Base-by-base conservation (phyloP, 2,797 vertebrate species). In the Bradypodion pumilum region DNA sequence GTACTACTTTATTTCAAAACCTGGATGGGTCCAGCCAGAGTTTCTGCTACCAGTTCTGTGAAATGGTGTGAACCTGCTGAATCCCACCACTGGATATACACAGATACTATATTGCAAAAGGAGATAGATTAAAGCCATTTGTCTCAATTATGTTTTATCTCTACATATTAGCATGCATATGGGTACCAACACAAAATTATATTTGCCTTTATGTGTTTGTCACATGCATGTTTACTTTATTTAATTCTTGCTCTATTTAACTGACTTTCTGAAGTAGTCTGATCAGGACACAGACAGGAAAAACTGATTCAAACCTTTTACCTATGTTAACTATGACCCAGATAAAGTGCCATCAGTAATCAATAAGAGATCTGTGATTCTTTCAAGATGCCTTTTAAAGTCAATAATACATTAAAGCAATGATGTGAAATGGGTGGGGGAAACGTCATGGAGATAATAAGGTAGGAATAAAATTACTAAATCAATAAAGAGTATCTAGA, bases 401-500 rank as follows among this genome's bases (percentile, higher is more conserved):
- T 5, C 0, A 83, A 2, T 49, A 63, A 78, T 1, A 44, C 0
- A 0, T 72, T 82, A 87, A 88, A 85, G 32, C 23, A 82, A 13
- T 23, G 44, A 5, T 73, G 19, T 78, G 42, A 88, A 88, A 62
- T 25, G 81, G 66, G 46, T 83, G 16, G 79, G 16, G 42, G 73
- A 29, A 19, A 6, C 78, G 89, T 60, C 83, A 1, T 74, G 65
- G 69, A 73, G n/a, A 85, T 84, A 87, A 87, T 81, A 81, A 16
- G 0, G 12, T 32, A 69, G 32, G 35, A 90, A 87, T 37, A 78
- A 84, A 88, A 83, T 40, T 0, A 81, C 6, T 72, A 74, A 84
- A 88, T 62, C 42, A 74, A 74, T 52, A 84, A 0, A 2, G 82
- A 90, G 2, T 27, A 87, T 49, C 73, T 81, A 80, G 7, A 1